Evolutionary conservation across 2,113 vertebrate genomes (phyloP).

Genomic region (Parus major): DNA sequence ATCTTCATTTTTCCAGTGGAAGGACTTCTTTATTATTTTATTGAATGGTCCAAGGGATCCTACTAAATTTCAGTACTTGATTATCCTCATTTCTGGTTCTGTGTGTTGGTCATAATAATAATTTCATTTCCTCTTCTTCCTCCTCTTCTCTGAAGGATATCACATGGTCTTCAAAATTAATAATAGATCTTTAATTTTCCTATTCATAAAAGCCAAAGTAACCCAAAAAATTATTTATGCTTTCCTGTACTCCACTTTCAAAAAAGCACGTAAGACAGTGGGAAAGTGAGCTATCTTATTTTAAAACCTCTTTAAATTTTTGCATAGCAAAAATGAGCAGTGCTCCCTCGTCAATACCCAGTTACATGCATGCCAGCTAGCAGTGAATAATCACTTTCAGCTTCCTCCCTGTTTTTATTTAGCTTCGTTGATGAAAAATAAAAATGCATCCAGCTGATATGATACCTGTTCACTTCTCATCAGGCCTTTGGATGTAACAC

Average conservation of each 20-base stretch:
- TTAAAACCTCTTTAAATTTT: constrained; percentile 26
- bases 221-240: not conserved
- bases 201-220: not conserved
- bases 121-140: not conserved
- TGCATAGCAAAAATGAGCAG: not conserved
- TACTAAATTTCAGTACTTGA: not conserved
- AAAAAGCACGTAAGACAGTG: not conserved
- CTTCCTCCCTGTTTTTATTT: constrained; percentile 13
- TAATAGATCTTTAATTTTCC: not conserved
- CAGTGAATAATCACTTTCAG: constrained; percentile 11
- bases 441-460: not conserved
- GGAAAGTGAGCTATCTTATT: not conserved
- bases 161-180: not conserved
- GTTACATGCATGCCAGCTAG: not conserved
- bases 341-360: not conserved
- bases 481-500: constrained; percentile 4
- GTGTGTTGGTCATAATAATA: not conserved
- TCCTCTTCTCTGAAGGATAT: not conserved
- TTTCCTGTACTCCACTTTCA: not conserved
- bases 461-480: not conserved
- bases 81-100: not conserved
- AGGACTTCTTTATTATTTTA: not conserved
- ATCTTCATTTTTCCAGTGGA: not conserved
- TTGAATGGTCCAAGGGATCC: not conserved
- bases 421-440: not conserved